These are phyloP conservation scores for Tribolium freemani DNA, from an alignment of 2,888 invertebrate genomes.

Conservation along the genomic window DNA sequence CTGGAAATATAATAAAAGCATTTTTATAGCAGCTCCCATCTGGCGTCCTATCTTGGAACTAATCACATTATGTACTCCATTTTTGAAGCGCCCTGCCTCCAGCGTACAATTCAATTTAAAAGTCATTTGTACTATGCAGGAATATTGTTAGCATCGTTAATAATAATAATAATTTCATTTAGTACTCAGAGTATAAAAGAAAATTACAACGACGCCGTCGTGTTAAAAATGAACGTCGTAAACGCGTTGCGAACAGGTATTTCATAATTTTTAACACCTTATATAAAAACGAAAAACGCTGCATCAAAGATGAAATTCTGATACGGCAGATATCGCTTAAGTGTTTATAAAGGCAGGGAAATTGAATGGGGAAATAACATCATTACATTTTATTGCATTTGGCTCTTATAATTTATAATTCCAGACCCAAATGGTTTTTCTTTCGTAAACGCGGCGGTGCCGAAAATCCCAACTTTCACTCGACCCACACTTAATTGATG, in stretches of 20 bases:
- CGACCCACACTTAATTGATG: neutral
- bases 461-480: neutral
- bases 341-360: slow-evolving; percentile 35
- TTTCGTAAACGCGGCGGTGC: neutral
- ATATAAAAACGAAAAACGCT: slow-evolving; percentile 49
- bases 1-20: slow-evolving; percentile 65
- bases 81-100: slow-evolving; percentile 70
- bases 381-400: slow-evolving; percentile 32
- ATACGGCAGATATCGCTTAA: slow-evolving; percentile 38
- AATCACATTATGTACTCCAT: slow-evolving; percentile 78
- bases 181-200: slow-evolving; percentile 63
- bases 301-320: slow-evolving; percentile 39
- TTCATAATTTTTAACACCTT: slow-evolving; percentile 62
- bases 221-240: slow-evolving; percentile 61
- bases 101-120: slow-evolving; percentile 76
- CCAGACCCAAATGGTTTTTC: slow-evolving; percentile 1
- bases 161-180: slow-evolving; percentile 69
- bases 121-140: slow-evolving; percentile 75
- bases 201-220: slow-evolving; percentile 56
- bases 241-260: slow-evolving; percentile 59
- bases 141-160: slow-evolving; percentile 68
- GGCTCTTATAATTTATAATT: slow-evolving; percentile 33
- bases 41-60: slow-evolving; percentile 70
- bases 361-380: slow-evolving; percentile 36
- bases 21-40: slow-evolving; percentile 68